These are phyloP conservation scores for Cylindroiulus punctatus DNA, from an alignment of 2,888 invertebrate species.

Conservation along the genomic window DNA sequence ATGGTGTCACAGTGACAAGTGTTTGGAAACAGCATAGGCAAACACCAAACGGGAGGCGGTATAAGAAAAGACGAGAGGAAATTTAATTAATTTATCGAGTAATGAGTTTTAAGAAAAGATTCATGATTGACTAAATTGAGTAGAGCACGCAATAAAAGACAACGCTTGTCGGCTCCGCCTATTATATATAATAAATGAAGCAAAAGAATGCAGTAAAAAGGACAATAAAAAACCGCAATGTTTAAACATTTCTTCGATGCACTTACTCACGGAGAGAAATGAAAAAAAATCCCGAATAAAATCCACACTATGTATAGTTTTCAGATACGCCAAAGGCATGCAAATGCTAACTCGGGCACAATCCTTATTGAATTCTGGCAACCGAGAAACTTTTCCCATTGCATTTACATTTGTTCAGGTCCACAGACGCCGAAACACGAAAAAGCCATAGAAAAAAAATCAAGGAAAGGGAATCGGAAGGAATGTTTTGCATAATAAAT, in stretches of 20 bases:
- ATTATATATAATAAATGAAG: slow-evolving; percentile 39
- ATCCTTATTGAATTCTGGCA: slow-evolving; percentile 35
- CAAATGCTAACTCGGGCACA: slow-evolving; percentile 24
- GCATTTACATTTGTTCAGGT: slow-evolving; percentile 34
- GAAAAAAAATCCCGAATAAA: slow-evolving; percentile 6
- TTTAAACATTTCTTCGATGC: slow-evolving; percentile 33
- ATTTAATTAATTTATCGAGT: slow-evolving; percentile 47
- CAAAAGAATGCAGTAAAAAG: slow-evolving; percentile 40
- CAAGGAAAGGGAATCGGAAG: neutral
- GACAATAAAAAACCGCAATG: slow-evolving; percentile 45
- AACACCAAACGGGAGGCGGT: neutral
- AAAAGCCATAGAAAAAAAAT: neutral
- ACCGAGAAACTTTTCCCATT: slow-evolving; percentile 17
- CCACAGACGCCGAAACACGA: slow-evolving; percentile 13
- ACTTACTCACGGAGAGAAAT: neutral
- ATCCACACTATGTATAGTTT: slow-evolving; percentile 33
- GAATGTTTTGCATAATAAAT: slow-evolving; percentile 47
- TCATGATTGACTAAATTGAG: slow-evolving; percentile 45
- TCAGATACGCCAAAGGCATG: slow-evolving; percentile 2
- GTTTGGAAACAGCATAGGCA: neutral
- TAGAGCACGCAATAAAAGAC: slow-evolving; percentile 35
- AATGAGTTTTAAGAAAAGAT: slow-evolving; percentile 45
- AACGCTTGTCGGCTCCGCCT: slow-evolving; percentile 35
- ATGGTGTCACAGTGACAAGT: slow-evolving; percentile 33
- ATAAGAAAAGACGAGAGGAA: slow-evolving; percentile 31